Base-by-base conservation (phyloP, 2,888 invertebrate species). In the Phortica okadai region DNA sequence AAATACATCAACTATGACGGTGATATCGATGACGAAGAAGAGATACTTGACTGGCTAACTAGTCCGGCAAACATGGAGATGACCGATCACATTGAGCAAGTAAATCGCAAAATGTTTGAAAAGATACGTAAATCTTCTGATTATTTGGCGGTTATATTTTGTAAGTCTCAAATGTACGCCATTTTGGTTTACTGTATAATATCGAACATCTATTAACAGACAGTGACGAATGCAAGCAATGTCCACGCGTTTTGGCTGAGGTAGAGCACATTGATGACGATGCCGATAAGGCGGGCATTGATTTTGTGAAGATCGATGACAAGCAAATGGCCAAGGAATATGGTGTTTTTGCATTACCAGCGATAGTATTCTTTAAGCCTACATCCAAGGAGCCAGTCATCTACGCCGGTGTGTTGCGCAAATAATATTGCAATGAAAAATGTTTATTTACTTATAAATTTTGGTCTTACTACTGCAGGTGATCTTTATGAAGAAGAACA, bases 211-310 rank as follows among this genome's bases (percentile, higher is more conserved):
- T 3, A 58, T 59, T 33, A 73, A n/a, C 88, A 97, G 97, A 97
- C 93, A 97, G 97, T 93, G 96, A 96, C 93, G 97, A 97, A 92
- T 97, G 97, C 93, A 97, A 97, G 92, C 97, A 97, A 92, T 98
- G 97, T 90, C 96, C 96, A 83, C 94, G 95, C 90, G 97, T 97
- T 42, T 93, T 97, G 83, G 93, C 94, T 56, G 97, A 97, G 91
- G 95, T 97, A 82, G 97, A 97, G 89, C 97, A 97, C 90, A 98
- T 98, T 83, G 98, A 98, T 87, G 98, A 98, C 88, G 98, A 98
- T 83, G 97, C 97, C 0, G 97, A 97, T 89, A 93, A 95, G 21
- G 96, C 96, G 4, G 97, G 97, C 6, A 97, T 98, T 80, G 97
- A 97, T 89, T 97, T 98, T 85, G 97, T 98, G 3, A 97, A 98